phyloP scores from a whole-genome alignment of 2,888 invertebrate species.

The Synanthedon vespiformis region DNA sequence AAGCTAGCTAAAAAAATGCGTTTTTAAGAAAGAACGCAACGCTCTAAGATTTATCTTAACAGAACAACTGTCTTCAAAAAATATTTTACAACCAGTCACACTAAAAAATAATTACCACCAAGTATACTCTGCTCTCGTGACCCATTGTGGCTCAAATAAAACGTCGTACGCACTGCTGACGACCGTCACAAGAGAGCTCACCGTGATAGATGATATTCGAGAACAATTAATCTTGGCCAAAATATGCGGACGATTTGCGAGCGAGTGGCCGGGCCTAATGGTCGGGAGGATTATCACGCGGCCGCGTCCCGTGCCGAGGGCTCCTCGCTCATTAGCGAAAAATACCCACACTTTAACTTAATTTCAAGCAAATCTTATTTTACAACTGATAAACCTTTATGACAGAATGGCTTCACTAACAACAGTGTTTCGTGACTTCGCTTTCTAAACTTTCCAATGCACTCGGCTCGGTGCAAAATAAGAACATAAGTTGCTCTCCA shows the following conservation, averaged over 20 bases:
- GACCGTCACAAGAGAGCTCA: slow-evolving; percentile 64
- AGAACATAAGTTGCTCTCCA: too few relatives aligned
- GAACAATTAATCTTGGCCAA: slow-evolving; percentile 70
- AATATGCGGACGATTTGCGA: slow-evolving; percentile 71
- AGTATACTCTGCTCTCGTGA: slow-evolving; percentile 34
- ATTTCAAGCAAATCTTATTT: background rate
- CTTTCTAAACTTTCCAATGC: too few relatives aligned
- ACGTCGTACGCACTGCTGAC: slow-evolving; percentile 62
- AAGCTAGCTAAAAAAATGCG: too few relatives aligned
- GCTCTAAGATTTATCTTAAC: too few relatives aligned
- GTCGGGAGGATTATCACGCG: slow-evolving; percentile 62
- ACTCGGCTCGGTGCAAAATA: too few relatives aligned
- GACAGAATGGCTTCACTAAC: background rate
- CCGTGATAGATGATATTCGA: slow-evolving; percentile 70
- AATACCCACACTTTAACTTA: slow-evolving; percentile 10
- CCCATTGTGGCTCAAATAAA: slow-evolving; percentile 60
- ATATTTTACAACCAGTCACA: too few relatives aligned
- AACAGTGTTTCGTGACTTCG: too few relatives aligned
- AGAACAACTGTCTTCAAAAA: too few relatives aligned
- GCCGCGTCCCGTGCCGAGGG: slow-evolving; percentile 36
- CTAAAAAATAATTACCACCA: slow-evolving; percentile 47
- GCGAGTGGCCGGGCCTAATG: slow-evolving; percentile 68
- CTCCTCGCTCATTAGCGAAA: slow-evolving; percentile 53
- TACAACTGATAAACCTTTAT: background rate
- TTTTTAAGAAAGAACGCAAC: too few relatives aligned